phyloP scores from a whole-genome alignment of 2,797 vertebrate genomes.

The Danio tinwini region DNA sequence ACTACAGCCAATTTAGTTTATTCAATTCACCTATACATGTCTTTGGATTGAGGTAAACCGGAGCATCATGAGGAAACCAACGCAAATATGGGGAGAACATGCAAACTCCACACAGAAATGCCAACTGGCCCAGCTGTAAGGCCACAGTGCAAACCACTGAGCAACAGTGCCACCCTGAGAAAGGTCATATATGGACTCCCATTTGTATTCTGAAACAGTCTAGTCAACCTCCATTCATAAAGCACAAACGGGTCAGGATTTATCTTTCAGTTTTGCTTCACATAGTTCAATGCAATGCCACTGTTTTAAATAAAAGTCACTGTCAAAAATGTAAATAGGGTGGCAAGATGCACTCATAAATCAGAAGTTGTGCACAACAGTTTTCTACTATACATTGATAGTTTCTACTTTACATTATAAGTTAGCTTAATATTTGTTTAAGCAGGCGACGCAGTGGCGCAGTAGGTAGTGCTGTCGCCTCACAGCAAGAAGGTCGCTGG shows the following conservation, averaged over 20 bases:
- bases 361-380: background rate
- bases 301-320: slow-evolving; percentile 9
- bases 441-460: too few relatives aligned
- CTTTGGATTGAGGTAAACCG: too few relatives aligned
- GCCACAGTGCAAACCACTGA: too few relatives aligned
- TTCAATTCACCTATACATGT: too few relatives aligned
- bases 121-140: too few relatives aligned
- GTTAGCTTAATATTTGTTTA: background rate
- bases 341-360: background rate
- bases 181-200: background rate
- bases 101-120: too few relatives aligned
- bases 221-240: background rate
- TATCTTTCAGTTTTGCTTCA: background rate
- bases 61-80: too few relatives aligned
- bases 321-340: background rate
- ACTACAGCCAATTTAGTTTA: too few relatives aligned
- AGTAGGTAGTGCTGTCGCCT: too few relatives aligned
- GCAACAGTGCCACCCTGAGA: too few relatives aligned
- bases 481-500: too few relatives aligned
- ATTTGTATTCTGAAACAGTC: background rate
- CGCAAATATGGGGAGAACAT: too few relatives aligned
- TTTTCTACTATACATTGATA: background rate
- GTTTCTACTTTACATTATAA: background rate
- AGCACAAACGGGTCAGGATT: background rate
- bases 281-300: background rate